These are phyloP conservation scores for Chauna torquata DNA, from an alignment of 2,113 vertebrate species.

Conservation along the genomic window DNA sequence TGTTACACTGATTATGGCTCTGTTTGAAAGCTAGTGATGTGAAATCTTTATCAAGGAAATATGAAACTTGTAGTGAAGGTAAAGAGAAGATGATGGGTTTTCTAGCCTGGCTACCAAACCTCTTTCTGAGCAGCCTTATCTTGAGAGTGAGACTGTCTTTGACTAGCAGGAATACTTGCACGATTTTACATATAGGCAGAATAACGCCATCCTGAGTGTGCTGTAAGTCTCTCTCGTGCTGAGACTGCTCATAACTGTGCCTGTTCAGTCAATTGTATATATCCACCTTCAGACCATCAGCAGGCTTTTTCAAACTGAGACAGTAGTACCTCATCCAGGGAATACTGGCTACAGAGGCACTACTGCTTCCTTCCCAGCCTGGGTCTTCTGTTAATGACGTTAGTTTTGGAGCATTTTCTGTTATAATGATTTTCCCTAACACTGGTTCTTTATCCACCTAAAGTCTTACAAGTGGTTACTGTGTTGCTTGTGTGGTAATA, in stretches of 20 bases:
- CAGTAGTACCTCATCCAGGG: neutral
- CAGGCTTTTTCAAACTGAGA: neutral
- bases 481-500: neutral
- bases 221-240: neutral
- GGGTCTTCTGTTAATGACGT: neutral
- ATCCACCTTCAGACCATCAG: neutral
- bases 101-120: neutral
- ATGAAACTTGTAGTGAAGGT: neutral
- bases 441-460: neutral
- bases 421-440: neutral
- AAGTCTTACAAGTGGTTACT: neutral
- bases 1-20: neutral
- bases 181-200: neutral
- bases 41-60: neutral
- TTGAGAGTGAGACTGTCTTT: neutral
- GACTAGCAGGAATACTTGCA: neutral
- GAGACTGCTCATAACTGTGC: neutral
- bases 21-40: neutral
- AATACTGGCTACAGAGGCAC: neutral
- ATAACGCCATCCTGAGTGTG: neutral
- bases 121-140: neutral
- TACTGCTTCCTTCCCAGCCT: neutral
- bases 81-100: neutral
- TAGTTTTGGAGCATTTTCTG: neutral
- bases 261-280: neutral